These are phyloP conservation scores for Nemotelus pantherinus DNA, from an alignment of 2,888 invertebrate species.

Conservation along the genomic window DNA sequence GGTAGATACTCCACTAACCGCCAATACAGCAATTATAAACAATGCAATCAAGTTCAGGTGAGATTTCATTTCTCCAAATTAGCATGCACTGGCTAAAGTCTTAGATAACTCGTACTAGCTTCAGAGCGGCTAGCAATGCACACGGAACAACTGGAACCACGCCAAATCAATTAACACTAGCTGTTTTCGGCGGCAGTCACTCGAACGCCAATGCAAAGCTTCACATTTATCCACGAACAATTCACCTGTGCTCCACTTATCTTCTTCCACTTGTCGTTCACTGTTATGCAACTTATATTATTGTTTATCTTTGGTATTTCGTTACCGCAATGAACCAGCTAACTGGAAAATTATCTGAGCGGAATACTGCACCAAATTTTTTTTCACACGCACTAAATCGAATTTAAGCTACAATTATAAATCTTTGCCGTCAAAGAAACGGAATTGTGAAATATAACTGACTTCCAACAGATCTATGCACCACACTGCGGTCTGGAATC, in stretches of 20 bases:
- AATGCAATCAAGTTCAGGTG: constrained; percentile 5
- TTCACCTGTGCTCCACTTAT: constrained; percentile 19
- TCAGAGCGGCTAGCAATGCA: background rate
- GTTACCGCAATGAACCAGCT: no score
- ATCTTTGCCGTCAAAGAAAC: no score
- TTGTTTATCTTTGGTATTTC: constrained; percentile 13
- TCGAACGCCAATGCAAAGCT: background rate
- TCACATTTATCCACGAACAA: constrained; percentile 15
- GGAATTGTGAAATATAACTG: background rate
- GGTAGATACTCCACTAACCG: constrained; percentile 14
- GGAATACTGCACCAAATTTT: no score
- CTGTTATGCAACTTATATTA: constrained; percentile 18
- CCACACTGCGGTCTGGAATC: background rate
- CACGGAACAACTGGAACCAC: background rate
- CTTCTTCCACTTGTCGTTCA: background rate
- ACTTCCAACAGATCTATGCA: constrained; percentile 11
- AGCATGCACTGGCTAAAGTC: constrained; percentile 20
- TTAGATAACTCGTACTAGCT: constrained; percentile 27
- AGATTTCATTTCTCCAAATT: constrained; percentile 41
- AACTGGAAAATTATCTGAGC: no score
- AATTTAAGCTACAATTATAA: no score
- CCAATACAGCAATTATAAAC: background rate
- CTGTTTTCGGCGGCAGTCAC: background rate
- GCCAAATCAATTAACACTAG: no score
- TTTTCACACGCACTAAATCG: no score